A percentile compares a stretch with the other conserved stretches of the same genome.
Evolutionary conservation across 2,888 invertebrate genomes (phyloP).

Genomic region (Drosophila atroscutellata): DNA sequence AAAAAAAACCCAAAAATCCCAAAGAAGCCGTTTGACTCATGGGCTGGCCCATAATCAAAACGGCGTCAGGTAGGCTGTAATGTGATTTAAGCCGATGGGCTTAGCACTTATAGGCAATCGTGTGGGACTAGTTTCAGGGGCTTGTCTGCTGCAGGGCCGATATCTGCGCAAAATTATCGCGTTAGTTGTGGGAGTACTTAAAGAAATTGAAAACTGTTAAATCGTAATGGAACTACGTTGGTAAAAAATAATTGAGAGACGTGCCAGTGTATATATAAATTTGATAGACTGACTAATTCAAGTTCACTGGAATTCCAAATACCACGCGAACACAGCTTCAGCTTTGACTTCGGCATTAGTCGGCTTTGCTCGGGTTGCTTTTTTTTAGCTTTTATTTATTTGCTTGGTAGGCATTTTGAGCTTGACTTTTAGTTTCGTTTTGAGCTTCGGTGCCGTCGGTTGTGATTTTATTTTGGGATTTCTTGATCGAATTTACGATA

Average conservation of each 20-base stretch:
- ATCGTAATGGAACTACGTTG: not conserved
- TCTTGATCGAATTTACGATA: constrained; percentile 12
- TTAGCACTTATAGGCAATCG: constrained; percentile 22
- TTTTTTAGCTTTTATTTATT: not conserved
- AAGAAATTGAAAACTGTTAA: constrained; percentile 16
- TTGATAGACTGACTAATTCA: constrained; percentile 67
- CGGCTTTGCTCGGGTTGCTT: constrained; percentile 11
- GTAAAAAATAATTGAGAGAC: constrained; percentile 3
- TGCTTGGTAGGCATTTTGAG: constrained; percentile 16
- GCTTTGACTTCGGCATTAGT: constrained; percentile 9
- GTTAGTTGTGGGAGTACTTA: constrained; percentile 14
- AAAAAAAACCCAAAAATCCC: constrained; percentile 14
- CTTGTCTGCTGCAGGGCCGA: constrained; percentile 52
- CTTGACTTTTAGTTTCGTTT: constrained; percentile 79
- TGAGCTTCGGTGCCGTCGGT: constrained; percentile 58
- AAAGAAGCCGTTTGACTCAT: constrained; percentile 17
- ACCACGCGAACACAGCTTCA: constrained; percentile 28
- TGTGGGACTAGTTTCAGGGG: constrained; percentile 69
- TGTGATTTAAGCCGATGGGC: not conserved
- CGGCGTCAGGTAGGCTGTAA: constrained; percentile 7
- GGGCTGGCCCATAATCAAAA: constrained; percentile 18
- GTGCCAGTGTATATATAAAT: constrained; percentile 4
- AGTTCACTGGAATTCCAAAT: constrained; percentile 64
- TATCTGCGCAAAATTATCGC: not conserved
- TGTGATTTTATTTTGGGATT: constrained; percentile 39